Evolutionary conservation across 1,140 invertebrate genomes (phyloP).

Genomic region (Zaprionus gabonicus): DNA sequence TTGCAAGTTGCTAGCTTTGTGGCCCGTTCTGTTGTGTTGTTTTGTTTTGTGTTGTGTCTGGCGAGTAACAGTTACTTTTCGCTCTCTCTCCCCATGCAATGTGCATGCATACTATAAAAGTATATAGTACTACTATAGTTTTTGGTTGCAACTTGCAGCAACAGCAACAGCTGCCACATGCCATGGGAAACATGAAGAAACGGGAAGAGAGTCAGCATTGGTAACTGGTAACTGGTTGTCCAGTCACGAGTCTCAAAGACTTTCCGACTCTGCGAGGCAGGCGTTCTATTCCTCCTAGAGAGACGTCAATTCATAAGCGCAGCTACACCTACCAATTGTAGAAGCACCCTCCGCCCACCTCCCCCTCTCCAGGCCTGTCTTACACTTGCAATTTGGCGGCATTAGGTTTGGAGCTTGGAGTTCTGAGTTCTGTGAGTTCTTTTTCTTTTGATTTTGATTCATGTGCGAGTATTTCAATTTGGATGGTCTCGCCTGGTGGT

Average conservation of each 20-base stretch:
- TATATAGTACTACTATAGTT: slow-evolving; percentile 29
- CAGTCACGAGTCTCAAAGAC: slow-evolving; percentile 67
- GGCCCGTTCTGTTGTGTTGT: slow-evolving; percentile 1
- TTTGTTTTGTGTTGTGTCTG: slow-evolving; percentile 39
- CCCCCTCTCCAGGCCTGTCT: background rate
- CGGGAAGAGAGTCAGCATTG: slow-evolving; percentile 10
- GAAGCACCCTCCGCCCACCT: background rate
- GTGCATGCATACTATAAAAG: slow-evolving; percentile 26
- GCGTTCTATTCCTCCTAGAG: slow-evolving; percentile 55
- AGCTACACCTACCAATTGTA: slow-evolving; percentile 13
- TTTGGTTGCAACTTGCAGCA: slow-evolving; percentile 55
- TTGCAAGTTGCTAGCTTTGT: background rate
- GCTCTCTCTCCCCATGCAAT: slow-evolving; percentile 36
- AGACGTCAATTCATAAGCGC: slow-evolving; percentile 69
- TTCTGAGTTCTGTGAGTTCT: slow-evolving; percentile 13
- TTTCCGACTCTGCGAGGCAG: slow-evolving; percentile 19
- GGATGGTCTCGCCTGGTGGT: slow-evolving; percentile 49
- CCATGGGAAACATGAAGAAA: slow-evolving; percentile 59
- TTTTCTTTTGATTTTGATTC: slow-evolving; percentile 46
- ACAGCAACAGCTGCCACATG: slow-evolving; percentile 49
- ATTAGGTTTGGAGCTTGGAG: slow-evolving; percentile 50
- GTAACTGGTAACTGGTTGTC: slow-evolving; percentile 63
- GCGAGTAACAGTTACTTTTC: slow-evolving; percentile 80
- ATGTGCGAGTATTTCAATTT: slow-evolving; percentile 78
- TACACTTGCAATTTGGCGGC: slow-evolving; percentile 71